These are phyloP conservation scores for Hyperoplus lanceolatus DNA, from an alignment of 2,797 vertebrate genomes.

Conservation along the genomic window DNA sequence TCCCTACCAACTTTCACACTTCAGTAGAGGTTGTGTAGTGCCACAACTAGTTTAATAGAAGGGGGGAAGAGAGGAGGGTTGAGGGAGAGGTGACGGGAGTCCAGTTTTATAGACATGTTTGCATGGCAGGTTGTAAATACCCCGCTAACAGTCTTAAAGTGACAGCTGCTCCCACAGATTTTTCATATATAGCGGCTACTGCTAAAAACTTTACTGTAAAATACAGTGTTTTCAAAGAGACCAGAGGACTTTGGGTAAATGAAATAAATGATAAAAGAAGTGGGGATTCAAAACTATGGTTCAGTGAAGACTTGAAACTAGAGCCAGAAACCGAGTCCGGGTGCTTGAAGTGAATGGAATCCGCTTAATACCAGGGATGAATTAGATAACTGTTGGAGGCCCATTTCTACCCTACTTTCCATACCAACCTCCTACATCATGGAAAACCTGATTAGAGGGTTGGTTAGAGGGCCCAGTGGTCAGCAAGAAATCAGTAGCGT, in stretches of 20 bases:
- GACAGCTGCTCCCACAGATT: slow-evolving; percentile 49
- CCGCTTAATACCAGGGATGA: slow-evolving; percentile 38
- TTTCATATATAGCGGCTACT: slow-evolving; percentile 1
- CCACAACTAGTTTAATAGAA: slow-evolving; percentile 47
- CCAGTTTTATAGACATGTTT: slow-evolving; percentile 73
- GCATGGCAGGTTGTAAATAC: slow-evolving; percentile 69
- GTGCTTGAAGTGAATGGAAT: slow-evolving; percentile 31
- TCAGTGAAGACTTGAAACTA: slow-evolving; percentile 3
- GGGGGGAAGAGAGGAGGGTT: slow-evolving; percentile 29
- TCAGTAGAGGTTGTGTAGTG: slow-evolving; percentile 45
- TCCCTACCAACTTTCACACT: slow-evolving; percentile 39
- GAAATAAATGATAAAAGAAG: not conserved
- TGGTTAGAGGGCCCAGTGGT: slow-evolving; percentile 20
- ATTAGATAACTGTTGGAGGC: slow-evolving; percentile 24
- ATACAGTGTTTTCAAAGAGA: not conserved
- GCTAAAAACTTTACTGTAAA: slow-evolving; percentile 6
- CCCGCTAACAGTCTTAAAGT: slow-evolving; percentile 60
- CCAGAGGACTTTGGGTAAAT: not conserved
- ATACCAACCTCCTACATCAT: slow-evolving; percentile 29
- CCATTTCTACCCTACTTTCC: slow-evolving; percentile 26
- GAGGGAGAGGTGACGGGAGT: slow-evolving; percentile 63
- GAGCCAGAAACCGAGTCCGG: slow-evolving; percentile 25
- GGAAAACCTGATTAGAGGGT: slow-evolving; percentile 62
- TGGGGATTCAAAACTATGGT: not conserved
- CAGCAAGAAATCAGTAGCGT: slow-evolving; percentile 14